phyloP scores from a whole-genome alignment of 2,888 invertebrate genomes.

The Nomada ferruginata region DNA sequence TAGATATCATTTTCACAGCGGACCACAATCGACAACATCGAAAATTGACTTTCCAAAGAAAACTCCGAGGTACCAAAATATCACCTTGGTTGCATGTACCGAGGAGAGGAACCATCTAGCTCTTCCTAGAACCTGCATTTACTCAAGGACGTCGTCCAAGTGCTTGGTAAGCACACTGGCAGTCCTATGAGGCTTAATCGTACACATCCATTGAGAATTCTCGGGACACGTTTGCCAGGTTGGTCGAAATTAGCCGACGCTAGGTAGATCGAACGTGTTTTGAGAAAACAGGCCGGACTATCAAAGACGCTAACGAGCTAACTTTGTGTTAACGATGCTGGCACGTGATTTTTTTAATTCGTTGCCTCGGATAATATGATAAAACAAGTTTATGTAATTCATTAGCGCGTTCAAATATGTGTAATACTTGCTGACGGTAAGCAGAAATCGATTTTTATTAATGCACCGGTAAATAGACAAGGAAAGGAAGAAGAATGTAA shows the following conservation, averaged over 20 bases:
- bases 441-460: too few species aligned
- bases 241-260: slow-evolving; percentile 41
- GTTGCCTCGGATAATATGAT: neutral
- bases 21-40: neutral
- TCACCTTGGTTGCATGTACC: slow-evolving; percentile 37
- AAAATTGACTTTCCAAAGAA: slow-evolving; percentile 62
- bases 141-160: slow-evolving; percentile 73
- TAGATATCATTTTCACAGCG: neutral
- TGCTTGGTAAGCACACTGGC: slow-evolving; percentile 71
- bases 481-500: too few species aligned
- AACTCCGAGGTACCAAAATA: slow-evolving; percentile 37
- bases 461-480: too few species aligned
- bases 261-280: slow-evolving; percentile 33
- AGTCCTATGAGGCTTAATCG: slow-evolving; percentile 46
- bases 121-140: slow-evolving; percentile 68
- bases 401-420: neutral
- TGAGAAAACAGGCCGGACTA: slow-evolving; percentile 22
- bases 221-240: slow-evolving; percentile 37
- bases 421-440: neutral
- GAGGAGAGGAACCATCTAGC: slow-evolving; percentile 63
- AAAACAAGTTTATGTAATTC: neutral
- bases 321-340: neutral
- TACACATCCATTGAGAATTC: slow-evolving; percentile 51
- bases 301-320: neutral
- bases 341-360: neutral